Evolutionary conservation across 2,113 vertebrate species (phyloP).

Genomic region (Melanotaenia duboulayi): DNA sequence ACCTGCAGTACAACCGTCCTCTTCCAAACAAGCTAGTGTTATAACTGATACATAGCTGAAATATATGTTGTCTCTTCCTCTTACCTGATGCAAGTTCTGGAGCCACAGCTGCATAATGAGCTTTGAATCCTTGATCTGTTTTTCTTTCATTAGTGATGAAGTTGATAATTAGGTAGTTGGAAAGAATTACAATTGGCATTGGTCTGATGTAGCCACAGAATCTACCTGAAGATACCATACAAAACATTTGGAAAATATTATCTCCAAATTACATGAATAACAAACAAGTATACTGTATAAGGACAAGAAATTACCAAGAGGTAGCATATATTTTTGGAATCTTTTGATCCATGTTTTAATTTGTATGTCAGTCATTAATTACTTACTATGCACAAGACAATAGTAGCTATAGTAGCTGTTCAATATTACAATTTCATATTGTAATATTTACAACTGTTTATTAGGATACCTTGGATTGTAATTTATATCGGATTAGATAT

Average conservation of each 20-base stretch:
- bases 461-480: too few relatives aligned
- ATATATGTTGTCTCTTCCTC: conserved; percentile 24
- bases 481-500: too few relatives aligned
- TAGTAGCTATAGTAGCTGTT: too few relatives aligned
- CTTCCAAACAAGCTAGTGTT: background rate
- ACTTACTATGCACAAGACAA: too few relatives aligned
- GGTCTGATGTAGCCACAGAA: conserved; percentile 80
- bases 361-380: background rate
- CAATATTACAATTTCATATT: too few relatives aligned
- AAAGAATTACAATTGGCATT: conserved; percentile 72
- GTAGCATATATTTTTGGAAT: too few relatives aligned
- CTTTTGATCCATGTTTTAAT: too few relatives aligned
- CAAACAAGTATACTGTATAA: background rate
- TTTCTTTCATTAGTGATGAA: conserved; percentile 79
- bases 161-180: conserved; percentile 75
- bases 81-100: conserved; percentile 72
- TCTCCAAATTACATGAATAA: background rate
- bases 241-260: background rate
- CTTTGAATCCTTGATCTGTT: conserved; percentile 81
- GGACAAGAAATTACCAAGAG: background rate
- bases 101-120: conserved; percentile 75
- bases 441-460: too few relatives aligned
- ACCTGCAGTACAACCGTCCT: conserved; percentile 19
- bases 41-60: background rate
- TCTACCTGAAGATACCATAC: conserved; percentile 69